Evolutionary conservation across 2,888 invertebrate species (phyloP).

Genomic region (Eupithecia subumbrata): DNA sequence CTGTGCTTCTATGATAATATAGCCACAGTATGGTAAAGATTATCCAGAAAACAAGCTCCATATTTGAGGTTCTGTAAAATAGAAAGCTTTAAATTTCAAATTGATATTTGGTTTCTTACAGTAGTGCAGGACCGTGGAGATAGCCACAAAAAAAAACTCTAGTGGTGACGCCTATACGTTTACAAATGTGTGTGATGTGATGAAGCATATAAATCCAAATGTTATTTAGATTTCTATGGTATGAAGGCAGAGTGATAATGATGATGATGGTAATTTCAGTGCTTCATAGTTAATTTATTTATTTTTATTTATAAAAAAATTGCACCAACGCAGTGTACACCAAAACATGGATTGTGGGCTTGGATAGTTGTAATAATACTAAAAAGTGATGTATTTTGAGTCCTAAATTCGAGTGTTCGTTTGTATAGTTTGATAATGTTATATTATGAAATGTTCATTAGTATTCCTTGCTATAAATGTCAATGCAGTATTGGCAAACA

Average conservation of each 20-base stretch:
- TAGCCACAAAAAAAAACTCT: too few species aligned
- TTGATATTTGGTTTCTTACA: background rate
- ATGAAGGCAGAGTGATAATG: background rate
- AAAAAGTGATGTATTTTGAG: background rate
- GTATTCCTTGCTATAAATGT: conserved; percentile 1
- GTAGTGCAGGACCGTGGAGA: background rate
- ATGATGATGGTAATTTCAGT: background rate
- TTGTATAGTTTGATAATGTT: background rate
- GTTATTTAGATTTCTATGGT: too few species aligned
- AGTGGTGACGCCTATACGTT: background rate
- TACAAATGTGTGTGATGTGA: too few species aligned
- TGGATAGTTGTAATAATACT: too few species aligned
- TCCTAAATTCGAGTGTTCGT: background rate
- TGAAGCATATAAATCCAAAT: too few species aligned
- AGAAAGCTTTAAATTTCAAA: background rate
- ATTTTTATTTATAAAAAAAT: too few species aligned
- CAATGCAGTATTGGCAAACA: conserved; percentile 1
- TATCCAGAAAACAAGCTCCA: background rate
- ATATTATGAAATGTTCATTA: background rate
- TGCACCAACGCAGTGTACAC: too few species aligned
- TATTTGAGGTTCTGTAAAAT: background rate
- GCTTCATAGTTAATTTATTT: too few species aligned
- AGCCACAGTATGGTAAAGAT: background rate
- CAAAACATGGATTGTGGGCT: too few species aligned
- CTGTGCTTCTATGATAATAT: conserved; percentile 21